These are phyloP conservation scores for Brachionus rotundiformis DNA, from an alignment of 1,140 invertebrate genomes.

Conservation along the genomic window DNA sequence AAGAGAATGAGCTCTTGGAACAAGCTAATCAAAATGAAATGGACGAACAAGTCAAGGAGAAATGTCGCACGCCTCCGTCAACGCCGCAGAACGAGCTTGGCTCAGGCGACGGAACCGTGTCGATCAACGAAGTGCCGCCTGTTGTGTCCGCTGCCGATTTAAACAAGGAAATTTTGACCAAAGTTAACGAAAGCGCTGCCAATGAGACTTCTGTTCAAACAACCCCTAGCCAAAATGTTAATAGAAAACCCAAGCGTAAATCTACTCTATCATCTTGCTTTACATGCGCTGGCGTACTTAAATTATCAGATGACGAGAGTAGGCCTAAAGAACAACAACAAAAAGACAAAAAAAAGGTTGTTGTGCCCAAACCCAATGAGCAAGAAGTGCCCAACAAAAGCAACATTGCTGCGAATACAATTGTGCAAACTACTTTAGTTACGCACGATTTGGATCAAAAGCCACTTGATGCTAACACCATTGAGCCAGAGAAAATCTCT, in stretches of 20 bases:
- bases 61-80: constrained; percentile 5
- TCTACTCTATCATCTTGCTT: constrained; percentile 33
- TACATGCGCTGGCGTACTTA: constrained; percentile 28
- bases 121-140: neutral
- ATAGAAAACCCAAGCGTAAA: neutral
- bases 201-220: neutral
- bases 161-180: neutral
- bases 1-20: neutral
- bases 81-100: constrained; percentile 32
- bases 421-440: neutral
- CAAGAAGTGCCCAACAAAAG: neutral
- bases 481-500: neutral
- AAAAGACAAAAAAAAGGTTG: constrained; percentile 12
- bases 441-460: constrained; percentile 11
- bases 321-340: constrained; percentile 27
- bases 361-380: neutral
- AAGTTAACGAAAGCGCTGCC: neutral
- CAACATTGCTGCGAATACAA: neutral
- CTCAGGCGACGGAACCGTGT: neutral
- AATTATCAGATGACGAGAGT: constrained; percentile 37
- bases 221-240: neutral
- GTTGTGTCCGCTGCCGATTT: neutral
- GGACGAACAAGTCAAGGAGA: neutral
- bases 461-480: neutral
- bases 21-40: neutral